Base-by-base conservation (phyloP, 2,888 invertebrate species). In the Agrilus biguttatus region DNA sequence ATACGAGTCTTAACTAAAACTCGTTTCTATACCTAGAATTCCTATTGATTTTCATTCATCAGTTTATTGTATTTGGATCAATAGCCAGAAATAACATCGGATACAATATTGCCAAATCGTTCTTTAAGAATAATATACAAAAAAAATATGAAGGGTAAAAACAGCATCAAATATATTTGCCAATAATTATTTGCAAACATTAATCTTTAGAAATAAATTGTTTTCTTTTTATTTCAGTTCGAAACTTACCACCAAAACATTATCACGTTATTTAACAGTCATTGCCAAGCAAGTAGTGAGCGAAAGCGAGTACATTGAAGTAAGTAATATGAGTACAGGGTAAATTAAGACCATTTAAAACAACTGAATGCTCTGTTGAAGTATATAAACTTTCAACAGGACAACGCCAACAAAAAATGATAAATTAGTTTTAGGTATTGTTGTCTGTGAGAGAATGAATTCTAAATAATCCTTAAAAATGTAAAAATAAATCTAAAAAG, bases 1-100 rank as follows among this genome's bases (percentile, higher is more conserved):
- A 7, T 21, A 21, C 2, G n/a, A 7, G 21, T 21, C 21, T 21
- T 2, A 21, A 21, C 10, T 3, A 3, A 10, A 3, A 28, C n/a
- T 38, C 14, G 19, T 17, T 33, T 37, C 17, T 33, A 12, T 41
- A 6, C 17, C 10, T 42, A 83, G 83, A 2, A 77, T 89, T 51
- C 79, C 83, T 0, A 73, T 79, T 14, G 82, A 88, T 64, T 65
- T 86, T 6, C 76, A 82, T 0, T 62, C 71, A 21, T 72, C 77
- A 0, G 77, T 86, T 42, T 87, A 84, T 66, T 89, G 89, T 81
- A 1, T 79, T 87, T 53, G 58, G 66, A 12, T 59, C 72, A 4
- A 75, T 87, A 23, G 73, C 80, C n/a, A 62, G 66, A 37, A 77
- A 77, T 39, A 71, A 76, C 28, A 66, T 72, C 36, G 90, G 90